Percentiles rank a stretch among this genome's conserved stretches.
These are phyloP conservation scores for Callorhinus ursinus DNA, from an alignment of 2,113 vertebrate species.

Conservation along the genomic window DNA sequence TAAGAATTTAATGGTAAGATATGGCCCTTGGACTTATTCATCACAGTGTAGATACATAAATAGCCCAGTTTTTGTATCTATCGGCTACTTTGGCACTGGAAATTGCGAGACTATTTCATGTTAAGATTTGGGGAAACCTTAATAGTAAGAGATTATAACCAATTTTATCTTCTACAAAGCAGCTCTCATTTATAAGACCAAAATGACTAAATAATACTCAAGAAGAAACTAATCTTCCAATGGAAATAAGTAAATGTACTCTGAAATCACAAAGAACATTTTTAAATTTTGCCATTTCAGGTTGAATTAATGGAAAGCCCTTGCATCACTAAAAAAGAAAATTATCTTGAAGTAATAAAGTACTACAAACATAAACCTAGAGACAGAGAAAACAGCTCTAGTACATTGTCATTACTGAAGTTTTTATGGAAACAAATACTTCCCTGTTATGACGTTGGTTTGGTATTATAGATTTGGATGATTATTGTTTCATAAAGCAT, in stretches of 20 bases:
- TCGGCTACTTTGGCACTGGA: not conserved
- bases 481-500: constrained; percentile 42
- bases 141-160: constrained; percentile 36
- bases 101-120: not conserved
- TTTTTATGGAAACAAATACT: constrained; percentile 34
- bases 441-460: not conserved
- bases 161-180: constrained; percentile 1
- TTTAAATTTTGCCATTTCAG: constrained; percentile 55
- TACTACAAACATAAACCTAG: not conserved
- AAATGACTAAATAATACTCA: constrained; percentile 32
- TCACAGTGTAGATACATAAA: not conserved
- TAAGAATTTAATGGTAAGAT: constrained; percentile 2
- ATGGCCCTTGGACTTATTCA: constrained; percentile 14
- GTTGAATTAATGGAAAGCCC: constrained; percentile 44
- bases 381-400: not conserved
- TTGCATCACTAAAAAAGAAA: constrained; percentile 40
- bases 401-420: constrained; percentile 24
- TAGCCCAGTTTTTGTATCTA: not conserved
- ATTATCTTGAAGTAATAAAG: constrained; percentile 22
- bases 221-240: constrained; percentile 27
- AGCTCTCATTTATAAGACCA: constrained; percentile 26
- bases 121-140: constrained; percentile 22
- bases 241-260: constrained; percentile 34
- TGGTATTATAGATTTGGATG: constrained; percentile 6
- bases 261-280: constrained; percentile 12